These are phyloP conservation scores for Homarus gammarus DNA, from an alignment of 2,888 invertebrate genomes.

Conservation along the genomic window DNA sequence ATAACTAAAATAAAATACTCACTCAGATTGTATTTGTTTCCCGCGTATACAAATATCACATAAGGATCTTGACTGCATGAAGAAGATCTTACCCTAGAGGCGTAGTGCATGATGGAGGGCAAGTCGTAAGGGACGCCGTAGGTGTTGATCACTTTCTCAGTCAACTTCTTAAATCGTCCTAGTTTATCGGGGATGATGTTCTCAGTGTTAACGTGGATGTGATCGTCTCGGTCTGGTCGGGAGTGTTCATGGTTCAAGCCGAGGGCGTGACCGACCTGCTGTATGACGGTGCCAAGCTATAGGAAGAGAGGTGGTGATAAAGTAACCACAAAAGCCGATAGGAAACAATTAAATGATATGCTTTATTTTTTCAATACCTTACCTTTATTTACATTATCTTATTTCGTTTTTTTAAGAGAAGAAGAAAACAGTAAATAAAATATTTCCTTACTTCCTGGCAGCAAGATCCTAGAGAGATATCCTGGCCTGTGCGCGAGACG, in stretches of 20 bases:
- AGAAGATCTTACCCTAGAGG: not conserved
- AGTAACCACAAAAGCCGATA: not conserved
- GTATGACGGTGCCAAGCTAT: constrained; percentile 35
- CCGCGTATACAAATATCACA: no score
- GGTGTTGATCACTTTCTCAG: not conserved
- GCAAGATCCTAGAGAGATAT: constrained; percentile 1
- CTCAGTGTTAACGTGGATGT: constrained; percentile 35
- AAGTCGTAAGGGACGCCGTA: constrained; percentile 50
- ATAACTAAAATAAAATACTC: no score
- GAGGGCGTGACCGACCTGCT: constrained; percentile 53
- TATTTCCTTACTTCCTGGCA: constrained; percentile 19
- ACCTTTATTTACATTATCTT: not conserved
- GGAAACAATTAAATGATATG: not conserved
- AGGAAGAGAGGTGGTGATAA: not conserved
- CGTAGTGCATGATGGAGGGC: constrained; percentile 65
- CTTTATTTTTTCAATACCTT: not conserved
- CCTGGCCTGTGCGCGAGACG: not conserved
- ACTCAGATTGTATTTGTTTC: no score
- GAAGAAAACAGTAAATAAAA: not conserved
- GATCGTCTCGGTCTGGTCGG: constrained; percentile 41
- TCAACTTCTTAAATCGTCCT: not conserved
- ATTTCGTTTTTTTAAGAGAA: not conserved
- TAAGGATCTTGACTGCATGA: no score
- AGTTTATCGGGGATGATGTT: not conserved
- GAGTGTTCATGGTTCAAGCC: constrained; percentile 49